Evolutionary conservation across 2,797 vertebrate genomes (phyloP), one percentile per base, ranked within the genome.

Genomic region (Gorsachius magnificus): DNA sequence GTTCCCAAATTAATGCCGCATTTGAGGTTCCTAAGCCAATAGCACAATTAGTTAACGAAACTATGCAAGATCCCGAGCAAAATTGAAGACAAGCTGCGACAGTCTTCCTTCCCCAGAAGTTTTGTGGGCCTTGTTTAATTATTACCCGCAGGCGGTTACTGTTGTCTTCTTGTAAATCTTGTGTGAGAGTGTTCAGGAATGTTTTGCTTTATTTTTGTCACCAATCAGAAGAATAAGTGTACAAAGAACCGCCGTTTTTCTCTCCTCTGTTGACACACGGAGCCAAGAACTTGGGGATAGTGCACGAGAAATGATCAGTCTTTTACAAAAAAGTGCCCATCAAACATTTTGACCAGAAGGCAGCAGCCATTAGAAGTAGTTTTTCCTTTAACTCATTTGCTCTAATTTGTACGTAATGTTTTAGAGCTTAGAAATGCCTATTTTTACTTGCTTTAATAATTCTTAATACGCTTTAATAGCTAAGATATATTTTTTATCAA

Each of bases 361-460:
- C 14, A 8, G 77, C 31, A 89, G 75, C 71, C 58, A 89, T 51
- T 66, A 46, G 28, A 51, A 61, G 74, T 12, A 25, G 4, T 13
- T 31, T 72, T 68, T 87, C 78, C 36, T 63, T 75, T 64, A 72
- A 79, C n/a, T 85, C 45, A 50, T 64, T 83, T 74, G 24, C 36
- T 96, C 82, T 94, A 77, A 94, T 93, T 95, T 95, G 63, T 89
- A 74, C 76, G 81, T 94, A 94, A 94, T 74, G n/a, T 87, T 97
- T 97, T 96, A 93, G 95, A 96, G 79, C 81, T 70, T 96, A 84
- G 79, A 93, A 94, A 91, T 83, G 56, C 89, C 26, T 95, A 80
- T 86, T 95, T 96, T 92, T 57, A 96, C 87, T 70, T 84, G 45
- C 48, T 97, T 97, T 94, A 96, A 90, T 96, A 96, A 96, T 96